A percentile compares a stretch with the other conserved stretches of the same genome.
These are phyloP conservation scores for Resseliella maxima DNA, from an alignment of 2,888 invertebrate species.

Conservation along the genomic window DNA sequence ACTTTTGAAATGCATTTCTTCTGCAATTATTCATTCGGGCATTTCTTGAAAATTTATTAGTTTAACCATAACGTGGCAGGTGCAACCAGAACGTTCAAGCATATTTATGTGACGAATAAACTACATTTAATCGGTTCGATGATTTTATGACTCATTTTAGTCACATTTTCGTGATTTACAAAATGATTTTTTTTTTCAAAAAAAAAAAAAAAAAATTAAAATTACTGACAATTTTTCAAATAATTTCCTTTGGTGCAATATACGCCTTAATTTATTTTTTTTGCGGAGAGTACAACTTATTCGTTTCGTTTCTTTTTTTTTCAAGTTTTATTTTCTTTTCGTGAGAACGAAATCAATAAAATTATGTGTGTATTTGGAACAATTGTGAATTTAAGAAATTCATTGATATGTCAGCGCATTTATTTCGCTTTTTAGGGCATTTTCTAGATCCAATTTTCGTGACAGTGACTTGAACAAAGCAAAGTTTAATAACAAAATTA, in stretches of 20 bases:
- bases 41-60: not conserved
- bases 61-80: not conserved
- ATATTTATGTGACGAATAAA: not conserved
- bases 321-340: not conserved
- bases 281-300: not conserved
- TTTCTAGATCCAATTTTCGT: not conserved
- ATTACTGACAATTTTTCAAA: not conserved
- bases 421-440: not conserved
- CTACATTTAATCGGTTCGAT: not conserved
- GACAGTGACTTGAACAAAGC: constrained; percentile 37
- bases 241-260: not conserved
- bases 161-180: not conserved
- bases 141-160: not conserved
- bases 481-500: constrained; percentile 55
- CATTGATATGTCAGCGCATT: not conserved
- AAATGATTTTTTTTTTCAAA: not conserved
- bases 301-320: not conserved
- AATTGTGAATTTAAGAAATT: not conserved
- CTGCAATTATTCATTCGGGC: constrained; percentile 37
- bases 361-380: constrained; percentile 22
- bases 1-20: constrained; percentile 40
- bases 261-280: not conserved
- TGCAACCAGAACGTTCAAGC: not conserved
- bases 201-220: not conserved
- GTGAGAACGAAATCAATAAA: not conserved